phyloP scores from a whole-genome alignment of 2,113 vertebrate species.

The Forbesichthys agassizii region DNA sequence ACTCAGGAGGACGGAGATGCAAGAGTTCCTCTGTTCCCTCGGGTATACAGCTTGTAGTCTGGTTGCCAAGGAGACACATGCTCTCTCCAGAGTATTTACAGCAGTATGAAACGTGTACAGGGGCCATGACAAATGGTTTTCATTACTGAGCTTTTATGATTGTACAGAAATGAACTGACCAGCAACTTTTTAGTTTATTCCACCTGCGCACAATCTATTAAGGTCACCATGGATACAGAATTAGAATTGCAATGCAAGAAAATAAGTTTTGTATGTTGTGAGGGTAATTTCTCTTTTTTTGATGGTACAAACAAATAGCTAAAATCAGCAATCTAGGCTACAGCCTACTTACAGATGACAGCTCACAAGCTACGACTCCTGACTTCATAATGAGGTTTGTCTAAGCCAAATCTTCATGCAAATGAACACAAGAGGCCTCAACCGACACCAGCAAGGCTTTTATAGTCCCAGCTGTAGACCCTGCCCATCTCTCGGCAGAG shows the following conservation, averaged over 20 bases:
- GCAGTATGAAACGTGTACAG: conserved; percentile 37
- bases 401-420: conserved; percentile 42
- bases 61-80: conserved; percentile 36
- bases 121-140: conserved; percentile 49
- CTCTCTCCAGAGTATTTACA: conserved; percentile 35
- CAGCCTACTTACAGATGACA: background rate
- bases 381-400: conserved; percentile 35
- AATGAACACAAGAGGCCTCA: conserved; percentile 35
- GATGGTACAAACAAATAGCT: background rate
- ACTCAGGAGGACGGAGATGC: conserved; percentile 29
- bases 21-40: conserved; percentile 23
- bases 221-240: conserved; percentile 12
- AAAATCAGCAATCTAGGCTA: conserved; percentile 5
- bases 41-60: conserved; percentile 11
- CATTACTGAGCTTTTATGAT: conserved; percentile 53
- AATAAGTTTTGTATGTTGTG: background rate
- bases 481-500: conserved; percentile 30
- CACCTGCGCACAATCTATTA: conserved; percentile 30
- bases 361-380: conserved; percentile 6
- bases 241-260: background rate
- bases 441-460: conserved; percentile 1
- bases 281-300: background rate
- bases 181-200: conserved; percentile 31
- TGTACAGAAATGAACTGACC: conserved; percentile 31
- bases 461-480: conserved; percentile 32